Conservation (phyloP, 2,113 vertebrate genomes). For the Macquaria ambigua region DNA sequence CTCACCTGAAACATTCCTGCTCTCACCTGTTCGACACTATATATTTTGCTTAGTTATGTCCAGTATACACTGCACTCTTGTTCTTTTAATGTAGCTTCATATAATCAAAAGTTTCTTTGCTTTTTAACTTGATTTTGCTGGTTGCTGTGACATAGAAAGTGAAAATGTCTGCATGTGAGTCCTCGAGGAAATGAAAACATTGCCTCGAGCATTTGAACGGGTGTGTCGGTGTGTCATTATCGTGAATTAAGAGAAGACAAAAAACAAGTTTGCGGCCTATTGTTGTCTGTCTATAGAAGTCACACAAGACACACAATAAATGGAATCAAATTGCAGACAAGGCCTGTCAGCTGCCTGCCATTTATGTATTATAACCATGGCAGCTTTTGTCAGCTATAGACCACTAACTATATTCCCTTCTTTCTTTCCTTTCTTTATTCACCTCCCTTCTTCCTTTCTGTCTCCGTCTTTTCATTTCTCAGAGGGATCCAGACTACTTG, state of each 20-base stretch:
- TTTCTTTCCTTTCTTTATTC: neutral
- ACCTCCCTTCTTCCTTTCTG: neutral
- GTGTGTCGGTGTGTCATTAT: neutral
- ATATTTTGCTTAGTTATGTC: neutral
- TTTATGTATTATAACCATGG: slow-evolving; percentile 19
- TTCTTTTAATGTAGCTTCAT: neutral
- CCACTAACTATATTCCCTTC: slow-evolving; percentile 1
- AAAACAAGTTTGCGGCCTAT: neutral
- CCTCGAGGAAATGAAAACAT: neutral
- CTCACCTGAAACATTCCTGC: slow-evolving; percentile 30
- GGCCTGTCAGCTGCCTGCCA: neutral
- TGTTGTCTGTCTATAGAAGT: slow-evolving; percentile 19
- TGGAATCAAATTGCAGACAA: neutral
- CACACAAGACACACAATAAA: slow-evolving; percentile 7
- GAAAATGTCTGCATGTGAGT: neutral
- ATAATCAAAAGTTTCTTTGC: neutral
- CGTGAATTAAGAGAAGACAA: neutral
- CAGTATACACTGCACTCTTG: neutral
- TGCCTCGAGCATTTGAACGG: neutral
- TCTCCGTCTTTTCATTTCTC: slow-evolving; percentile 42
- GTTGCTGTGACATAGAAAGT: neutral
- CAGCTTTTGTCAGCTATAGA: slow-evolving; percentile 22
- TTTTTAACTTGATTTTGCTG: neutral
- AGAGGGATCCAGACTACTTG: slow-evolving; percentile 98
- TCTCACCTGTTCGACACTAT: neutral